A percentile compares a stretch with the other conserved stretches of the same genome.
Conservation (phyloP, 2,113 vertebrate species). For the Sciurus niger region DNA sequence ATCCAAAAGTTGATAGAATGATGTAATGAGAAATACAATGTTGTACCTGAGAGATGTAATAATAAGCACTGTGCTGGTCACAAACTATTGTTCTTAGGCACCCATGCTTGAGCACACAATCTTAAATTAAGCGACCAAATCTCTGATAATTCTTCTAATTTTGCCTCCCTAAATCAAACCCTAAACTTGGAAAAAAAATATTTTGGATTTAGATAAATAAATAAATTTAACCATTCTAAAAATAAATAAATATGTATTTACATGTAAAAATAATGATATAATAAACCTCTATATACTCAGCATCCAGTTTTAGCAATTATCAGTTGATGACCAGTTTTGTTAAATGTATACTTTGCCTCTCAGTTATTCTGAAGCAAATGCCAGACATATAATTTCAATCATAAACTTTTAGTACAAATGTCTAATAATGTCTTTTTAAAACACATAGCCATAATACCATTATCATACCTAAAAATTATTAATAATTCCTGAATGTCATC, state of each 20-base stretch:
- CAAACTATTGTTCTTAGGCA: neutral
- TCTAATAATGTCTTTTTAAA: neutral
- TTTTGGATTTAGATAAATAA: neutral
- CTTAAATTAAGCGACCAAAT: neutral
- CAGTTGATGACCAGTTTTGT: neutral
- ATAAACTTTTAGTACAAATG: slow-evolving; percentile 35
- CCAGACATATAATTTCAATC: neutral
- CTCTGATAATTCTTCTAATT: neutral
- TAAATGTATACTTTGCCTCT: neutral
- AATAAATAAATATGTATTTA: too few species aligned
- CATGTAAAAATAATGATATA: neutral
- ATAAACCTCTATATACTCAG: neutral
- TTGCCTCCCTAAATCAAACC: neutral
- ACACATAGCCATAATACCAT: neutral
- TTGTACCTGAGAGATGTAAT: too few species aligned
- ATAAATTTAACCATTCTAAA: too few species aligned
- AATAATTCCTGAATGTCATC: neutral
- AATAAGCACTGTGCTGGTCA: too few species aligned
- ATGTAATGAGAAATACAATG: too few species aligned
- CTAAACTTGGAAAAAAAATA: neutral
- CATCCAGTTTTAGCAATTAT: neutral
- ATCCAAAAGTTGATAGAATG: slow-evolving; percentile 13
- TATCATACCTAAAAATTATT: neutral
- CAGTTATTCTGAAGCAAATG: slow-evolving; percentile 47
- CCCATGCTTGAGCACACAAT: neutral